Conservation (phyloP, 2,888 invertebrate genomes). For the Sinodicranocentrus sp. region DNA sequence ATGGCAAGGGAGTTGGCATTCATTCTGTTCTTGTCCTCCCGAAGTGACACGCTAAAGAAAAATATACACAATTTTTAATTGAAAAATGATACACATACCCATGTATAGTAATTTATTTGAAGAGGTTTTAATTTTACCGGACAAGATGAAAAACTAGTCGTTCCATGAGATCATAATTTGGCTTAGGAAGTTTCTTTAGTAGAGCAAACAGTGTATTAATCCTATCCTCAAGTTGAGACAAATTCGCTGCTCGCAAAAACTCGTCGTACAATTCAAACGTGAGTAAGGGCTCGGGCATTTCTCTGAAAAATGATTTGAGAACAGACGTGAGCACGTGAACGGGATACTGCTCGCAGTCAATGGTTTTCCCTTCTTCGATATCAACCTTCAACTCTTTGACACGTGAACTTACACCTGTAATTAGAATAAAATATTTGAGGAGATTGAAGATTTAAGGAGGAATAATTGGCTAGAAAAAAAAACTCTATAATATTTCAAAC, state of each 20-base stretch:
- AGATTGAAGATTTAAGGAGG: neutral
- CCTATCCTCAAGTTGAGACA: conserved; percentile 89
- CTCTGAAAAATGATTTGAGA: conserved; percentile 84
- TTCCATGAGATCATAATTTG: conserved; percentile 94
- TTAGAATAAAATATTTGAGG: neutral
- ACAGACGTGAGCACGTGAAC: conserved; percentile 95
- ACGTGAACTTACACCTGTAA: conserved; percentile 82
- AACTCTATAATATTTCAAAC: neutral
- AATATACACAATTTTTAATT: too few species aligned
- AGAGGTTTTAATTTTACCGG: conserved; percentile 78
- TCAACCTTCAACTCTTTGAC: conserved; percentile 84
- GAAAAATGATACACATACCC: neutral
- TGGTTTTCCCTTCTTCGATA: conserved; percentile 88
- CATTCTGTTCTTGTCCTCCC: conserved; percentile 94
- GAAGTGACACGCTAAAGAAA: conserved; percentile 88
- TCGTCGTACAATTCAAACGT: conserved; percentile 97
- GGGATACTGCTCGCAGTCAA: conserved; percentile 88
- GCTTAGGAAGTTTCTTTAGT: conserved; percentile 91
- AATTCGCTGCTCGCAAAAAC: conserved; percentile 92
- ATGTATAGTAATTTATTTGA: too few species aligned
- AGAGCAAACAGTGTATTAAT: conserved; percentile 91
- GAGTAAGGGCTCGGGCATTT: conserved; percentile 94
- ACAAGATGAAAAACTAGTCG: conserved; percentile 95
- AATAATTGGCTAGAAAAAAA: neutral
- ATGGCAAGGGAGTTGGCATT: conserved; percentile 93